Conservation (phyloP, 2,113 vertebrate genomes). For the Urocynchramus pylzowi region DNA sequence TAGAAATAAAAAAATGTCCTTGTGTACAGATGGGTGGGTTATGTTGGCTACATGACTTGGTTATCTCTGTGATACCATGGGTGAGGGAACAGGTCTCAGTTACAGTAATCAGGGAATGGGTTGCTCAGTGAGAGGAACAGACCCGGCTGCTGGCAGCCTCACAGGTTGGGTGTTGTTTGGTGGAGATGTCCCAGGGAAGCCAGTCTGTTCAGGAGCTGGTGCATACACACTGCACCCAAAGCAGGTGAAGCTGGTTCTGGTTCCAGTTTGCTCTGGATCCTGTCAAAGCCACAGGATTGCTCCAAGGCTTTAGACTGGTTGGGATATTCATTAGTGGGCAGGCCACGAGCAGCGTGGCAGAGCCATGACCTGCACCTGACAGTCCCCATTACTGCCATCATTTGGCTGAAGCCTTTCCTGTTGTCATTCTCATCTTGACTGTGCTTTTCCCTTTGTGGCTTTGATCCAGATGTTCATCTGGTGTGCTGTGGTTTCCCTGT, state of each 20-base stretch:
- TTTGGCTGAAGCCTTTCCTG: not conserved
- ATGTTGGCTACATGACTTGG: not conserved
- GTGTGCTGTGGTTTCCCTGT: not conserved
- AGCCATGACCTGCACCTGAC: not conserved
- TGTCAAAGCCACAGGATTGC: not conserved
- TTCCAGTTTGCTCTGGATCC: not conserved
- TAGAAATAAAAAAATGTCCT: not conserved
- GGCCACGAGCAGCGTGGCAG: accelerated
- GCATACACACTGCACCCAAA: accelerated
- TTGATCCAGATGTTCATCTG: not conserved
- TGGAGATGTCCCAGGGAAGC: not conserved
- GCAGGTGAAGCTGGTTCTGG: not conserved
- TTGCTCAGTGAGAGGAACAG: not conserved
- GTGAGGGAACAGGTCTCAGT: not conserved
- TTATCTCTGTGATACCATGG: not conserved
- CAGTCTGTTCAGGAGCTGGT: not conserved
- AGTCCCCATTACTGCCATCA: accelerated
- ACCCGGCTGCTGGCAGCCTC: accelerated
- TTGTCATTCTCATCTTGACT: not conserved
- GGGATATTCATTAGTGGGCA: not conserved
- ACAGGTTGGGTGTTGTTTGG: not conserved
- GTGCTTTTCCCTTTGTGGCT: not conserved
- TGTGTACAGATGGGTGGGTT: not conserved
- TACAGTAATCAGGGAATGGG: not conserved
- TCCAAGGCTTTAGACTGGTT: not conserved